phyloP scores from a whole-genome alignment of 2,888 invertebrate genomes.

The Augiades crinisus region DNA sequence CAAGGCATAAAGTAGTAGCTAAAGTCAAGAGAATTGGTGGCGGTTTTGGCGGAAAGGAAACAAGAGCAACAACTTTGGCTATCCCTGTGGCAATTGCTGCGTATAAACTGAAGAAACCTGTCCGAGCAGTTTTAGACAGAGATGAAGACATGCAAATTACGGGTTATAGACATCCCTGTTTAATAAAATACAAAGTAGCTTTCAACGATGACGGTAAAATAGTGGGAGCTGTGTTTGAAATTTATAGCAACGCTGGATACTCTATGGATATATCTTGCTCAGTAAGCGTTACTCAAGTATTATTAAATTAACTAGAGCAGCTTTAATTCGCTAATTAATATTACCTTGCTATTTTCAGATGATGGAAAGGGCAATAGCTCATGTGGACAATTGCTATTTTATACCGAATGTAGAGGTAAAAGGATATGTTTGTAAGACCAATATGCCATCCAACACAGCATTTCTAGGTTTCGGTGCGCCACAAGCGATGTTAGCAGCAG shows the following conservation, averaged over 20 bases:
- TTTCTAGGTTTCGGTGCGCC: conserved; percentile 96
- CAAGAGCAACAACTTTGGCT: conserved; percentile 81
- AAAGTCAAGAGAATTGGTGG: conserved; percentile 92
- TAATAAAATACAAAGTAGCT: conserved; percentile 88
- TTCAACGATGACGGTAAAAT: conserved; percentile 87
- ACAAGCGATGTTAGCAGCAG: conserved; percentile 92
- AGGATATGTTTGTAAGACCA: conserved; percentile 92
- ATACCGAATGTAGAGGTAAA: conserved; percentile 86
- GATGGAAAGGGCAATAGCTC: conserved; percentile 88
- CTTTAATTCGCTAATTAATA: not conserved
- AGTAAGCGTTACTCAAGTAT: conserved; percentile 58
- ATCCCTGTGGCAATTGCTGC: conserved; percentile 89
- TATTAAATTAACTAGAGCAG: not conserved
- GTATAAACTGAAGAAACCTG: conserved; percentile 85
- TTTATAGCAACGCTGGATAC: conserved; percentile 88
- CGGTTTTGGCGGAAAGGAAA: conserved; percentile 95
- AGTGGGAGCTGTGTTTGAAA: conserved; percentile 80
- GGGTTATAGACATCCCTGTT: conserved; percentile 91
- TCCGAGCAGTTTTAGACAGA: conserved; percentile 89
- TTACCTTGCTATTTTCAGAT: conserved; percentile 77
- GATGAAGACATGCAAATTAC: conserved; percentile 93
- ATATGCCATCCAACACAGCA: conserved; percentile 95
- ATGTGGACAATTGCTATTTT: conserved; percentile 91
- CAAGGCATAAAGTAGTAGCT: conserved; percentile 84
- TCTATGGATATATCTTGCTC: conserved; percentile 86